Evolutionary conservation across 2,797 vertebrate genomes (phyloP), one percentile per base, ranked within the genome.

Genomic region (Notamacropus eugenii): DNA sequence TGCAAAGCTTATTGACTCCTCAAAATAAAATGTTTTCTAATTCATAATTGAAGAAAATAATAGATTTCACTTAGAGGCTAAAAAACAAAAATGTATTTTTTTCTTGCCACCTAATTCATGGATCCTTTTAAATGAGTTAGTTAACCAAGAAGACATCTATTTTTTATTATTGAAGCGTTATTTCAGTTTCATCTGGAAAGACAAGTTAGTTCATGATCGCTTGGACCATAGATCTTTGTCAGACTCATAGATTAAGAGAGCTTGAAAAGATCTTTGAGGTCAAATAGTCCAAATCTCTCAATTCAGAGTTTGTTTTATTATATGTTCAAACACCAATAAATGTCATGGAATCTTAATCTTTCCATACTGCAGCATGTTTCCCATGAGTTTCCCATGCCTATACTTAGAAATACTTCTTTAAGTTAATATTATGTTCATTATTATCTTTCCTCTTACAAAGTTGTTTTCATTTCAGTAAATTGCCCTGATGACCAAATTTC

Each of bases 391-490:
- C 55, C 28, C 91, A 19, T 52, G 14, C 57, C 11, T 94, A 91
- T 67, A 67, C 90, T 94, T 96, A 93, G 94, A 96, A 94, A 93
- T 91, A 95, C 29, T 92, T 95, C 52, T 96, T 94, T 95, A n/a
- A 93, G 28, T 93, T 92, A 95, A 96, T 95, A 92, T 54, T 90
- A 55, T 91, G 34, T 90, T 5, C 40, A 55, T 94, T 95, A 87
- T 92, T 94, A 14, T 95, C 95, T 96, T 96, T 57, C 34, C 93
- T 46, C 29, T 96, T 92, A 93, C 94, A 92, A 56, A 94, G 27
- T 59, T 95, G 34, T 91, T 9, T 93, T 95, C 62, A 74, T 56
- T 94, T 97, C 13, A 91, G 34, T 59, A 96, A 97, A 93, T 92
- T 92, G 29, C 34, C 55, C 58, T 94, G 16, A 24, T 96, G 55